These are phyloP conservation scores for Aurelia sp. DNA, from an alignment of 30 jellyfish, hydroid and myxozoan species.

Conservation along the genomic window DNA sequence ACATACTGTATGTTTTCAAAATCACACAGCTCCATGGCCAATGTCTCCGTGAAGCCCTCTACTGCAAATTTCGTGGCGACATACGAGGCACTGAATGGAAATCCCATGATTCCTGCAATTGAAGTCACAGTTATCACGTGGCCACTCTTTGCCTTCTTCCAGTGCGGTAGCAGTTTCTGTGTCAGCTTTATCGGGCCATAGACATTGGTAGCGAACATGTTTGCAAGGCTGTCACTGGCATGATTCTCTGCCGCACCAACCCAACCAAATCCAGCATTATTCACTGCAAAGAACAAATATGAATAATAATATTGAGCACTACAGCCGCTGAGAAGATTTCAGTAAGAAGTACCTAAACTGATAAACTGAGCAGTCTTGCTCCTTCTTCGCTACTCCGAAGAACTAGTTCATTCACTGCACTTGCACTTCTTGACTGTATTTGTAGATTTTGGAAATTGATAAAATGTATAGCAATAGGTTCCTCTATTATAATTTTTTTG, in stretches of 20 bases:
- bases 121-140: constrained; percentile 49
- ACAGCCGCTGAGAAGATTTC: not conserved
- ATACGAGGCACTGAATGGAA: constrained; percentile 39
- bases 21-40: constrained; percentile 15
- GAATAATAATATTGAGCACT: not conserved
- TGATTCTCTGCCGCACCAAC: constrained; percentile 43
- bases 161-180: constrained; percentile 46
- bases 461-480: too few relatives aligned
- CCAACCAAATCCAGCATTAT: constrained; percentile 65
- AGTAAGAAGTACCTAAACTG: too few relatives aligned
- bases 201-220: constrained; percentile 59
- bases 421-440: too few relatives aligned
- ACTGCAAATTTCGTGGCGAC: constrained; percentile 50
- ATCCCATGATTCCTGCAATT: constrained; percentile 45
- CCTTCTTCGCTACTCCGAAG: too few relatives aligned
- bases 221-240: not conserved
- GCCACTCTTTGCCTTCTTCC: constrained; percentile 49
- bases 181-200: constrained; percentile 52
- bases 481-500: too few relatives aligned
- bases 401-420: too few relatives aligned
- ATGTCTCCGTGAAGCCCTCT: constrained; percentile 59
- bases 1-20: too few relatives aligned
- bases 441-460: too few relatives aligned
- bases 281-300: constrained; percentile 18
- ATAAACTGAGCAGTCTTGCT: too few relatives aligned